A percentile compares a stretch with the other conserved stretches of the same genome.
These are phyloP conservation scores for Nomada ruficornis DNA, from an alignment of 2,888 invertebrate genomes.

Conservation along the genomic window DNA sequence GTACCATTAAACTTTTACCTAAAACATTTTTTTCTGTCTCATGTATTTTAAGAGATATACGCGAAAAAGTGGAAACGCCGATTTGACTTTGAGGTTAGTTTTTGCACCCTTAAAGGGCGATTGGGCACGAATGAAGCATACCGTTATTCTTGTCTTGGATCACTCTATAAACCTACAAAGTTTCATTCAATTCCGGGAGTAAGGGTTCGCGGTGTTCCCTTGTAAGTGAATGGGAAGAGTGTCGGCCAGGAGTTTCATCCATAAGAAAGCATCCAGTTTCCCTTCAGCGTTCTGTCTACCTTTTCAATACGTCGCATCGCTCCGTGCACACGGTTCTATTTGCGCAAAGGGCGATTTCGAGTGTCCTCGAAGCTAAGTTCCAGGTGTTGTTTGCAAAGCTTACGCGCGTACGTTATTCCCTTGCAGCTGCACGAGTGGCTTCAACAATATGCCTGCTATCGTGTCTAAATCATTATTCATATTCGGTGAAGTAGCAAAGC, in stretches of 20 bases:
- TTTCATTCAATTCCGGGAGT: too few species aligned
- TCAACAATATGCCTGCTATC: conserved; percentile 14
- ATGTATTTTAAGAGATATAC: too few species aligned
- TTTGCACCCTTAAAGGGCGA: too few species aligned
- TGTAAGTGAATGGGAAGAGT: background rate
- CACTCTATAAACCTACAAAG: too few species aligned
- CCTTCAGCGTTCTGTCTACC: conserved; percentile 1
- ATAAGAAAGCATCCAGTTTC: background rate
- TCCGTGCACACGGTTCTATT: conserved; percentile 41
- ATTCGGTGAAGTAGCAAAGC: conserved; percentile 2
- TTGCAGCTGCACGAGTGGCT: conserved; percentile 3
- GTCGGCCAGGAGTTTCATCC: background rate
- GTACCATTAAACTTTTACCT: too few species aligned
- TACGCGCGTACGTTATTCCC: background rate
- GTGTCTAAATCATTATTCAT: conserved; percentile 52
- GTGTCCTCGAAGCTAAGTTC: background rate
- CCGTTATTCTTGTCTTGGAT: too few species aligned
- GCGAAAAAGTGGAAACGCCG: too few species aligned
- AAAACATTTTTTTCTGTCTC: too few species aligned
- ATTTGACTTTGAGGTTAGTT: too few species aligned
- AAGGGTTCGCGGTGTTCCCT: too few species aligned
- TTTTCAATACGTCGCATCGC: conserved; percentile 31
- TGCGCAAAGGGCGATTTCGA: conserved; percentile 6
- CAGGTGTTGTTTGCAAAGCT: background rate
- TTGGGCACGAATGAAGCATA: too few species aligned